These are phyloP conservation scores for Epistrophe eligans DNA, from an alignment of 2,888 invertebrate species.

Conservation along the genomic window DNA sequence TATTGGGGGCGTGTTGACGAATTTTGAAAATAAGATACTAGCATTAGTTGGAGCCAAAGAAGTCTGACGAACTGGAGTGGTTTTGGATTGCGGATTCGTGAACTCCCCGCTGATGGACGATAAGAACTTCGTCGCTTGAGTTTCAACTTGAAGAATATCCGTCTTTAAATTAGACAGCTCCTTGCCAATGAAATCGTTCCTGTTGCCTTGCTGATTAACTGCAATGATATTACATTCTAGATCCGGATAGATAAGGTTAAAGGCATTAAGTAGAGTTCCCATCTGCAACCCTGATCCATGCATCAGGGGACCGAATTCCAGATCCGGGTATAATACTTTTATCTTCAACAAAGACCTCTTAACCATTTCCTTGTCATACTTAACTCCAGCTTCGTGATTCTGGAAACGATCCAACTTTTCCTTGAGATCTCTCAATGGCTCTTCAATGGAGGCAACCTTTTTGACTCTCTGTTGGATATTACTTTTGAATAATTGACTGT, in stretches of 20 bases:
- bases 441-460: conserved; percentile 76
- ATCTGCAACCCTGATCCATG: conserved; percentile 71
- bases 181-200: conserved; percentile 78
- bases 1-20: conserved; percentile 82
- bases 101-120: conserved; percentile 49
- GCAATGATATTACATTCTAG: conserved; percentile 79
- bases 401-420: conserved; percentile 80
- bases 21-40: conserved; percentile 78
- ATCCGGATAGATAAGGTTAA: conserved; percentile 78
- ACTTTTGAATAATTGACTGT: conserved; percentile 74
- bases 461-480: conserved; percentile 69
- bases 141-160: conserved; percentile 79
- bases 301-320: conserved; percentile 47
- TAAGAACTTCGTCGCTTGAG: conserved; percentile 78
- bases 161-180: conserved; percentile 78
- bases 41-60: background rate
- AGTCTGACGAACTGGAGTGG: conserved; percentile 63
- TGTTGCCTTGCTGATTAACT: conserved; percentile 78
- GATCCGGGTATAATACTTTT: conserved; percentile 69
- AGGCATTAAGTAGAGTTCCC: conserved; percentile 78
- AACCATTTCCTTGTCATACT: conserved; percentile 79
- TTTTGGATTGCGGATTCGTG: conserved; percentile 27
- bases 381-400: conserved; percentile 78
- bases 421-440: conserved; percentile 77
- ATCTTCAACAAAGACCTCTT: conserved; percentile 77